Percentiles rank a stretch among this genome's conserved stretches.
phyloP scores from a whole-genome alignment of 2,888 invertebrate genomes.

The Listrodromus nycthemerus region DNA sequence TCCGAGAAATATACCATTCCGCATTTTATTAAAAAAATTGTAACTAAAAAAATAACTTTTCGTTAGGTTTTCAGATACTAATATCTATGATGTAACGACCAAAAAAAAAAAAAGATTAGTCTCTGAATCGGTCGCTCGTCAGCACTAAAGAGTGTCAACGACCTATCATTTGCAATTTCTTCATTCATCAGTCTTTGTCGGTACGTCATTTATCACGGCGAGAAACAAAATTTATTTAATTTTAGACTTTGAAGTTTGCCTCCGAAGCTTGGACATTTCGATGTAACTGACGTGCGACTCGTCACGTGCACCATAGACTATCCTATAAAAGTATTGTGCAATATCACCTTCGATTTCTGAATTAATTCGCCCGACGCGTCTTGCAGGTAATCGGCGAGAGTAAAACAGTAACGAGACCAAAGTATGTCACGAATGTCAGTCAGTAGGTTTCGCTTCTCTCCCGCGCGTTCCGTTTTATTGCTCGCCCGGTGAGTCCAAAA shows the following conservation, averaged over 20 bases:
- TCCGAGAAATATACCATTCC: not conserved
- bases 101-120: not conserved
- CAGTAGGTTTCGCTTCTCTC: conserved; percentile 57
- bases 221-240: not conserved
- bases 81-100: conserved; percentile 14
- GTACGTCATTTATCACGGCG: not conserved
- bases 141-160: conserved; percentile 17
- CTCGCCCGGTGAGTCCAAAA: conserved; percentile 3
- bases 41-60: too few species aligned
- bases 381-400: conserved; percentile 54
- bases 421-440: conserved; percentile 60
- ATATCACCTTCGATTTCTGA: conserved; percentile 38
- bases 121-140: not conserved
- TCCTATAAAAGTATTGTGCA: conserved; percentile 33
- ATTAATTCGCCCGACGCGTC: conserved; percentile 30
- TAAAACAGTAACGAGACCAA: conserved; percentile 39
- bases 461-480: conserved; percentile 23
- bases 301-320: conserved; percentile 27
- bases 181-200: not conserved
- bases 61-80: not conserved
- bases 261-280: not conserved
- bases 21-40: too few species aligned
- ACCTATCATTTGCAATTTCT: not conserved
- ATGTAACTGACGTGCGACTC: conserved; percentile 17
- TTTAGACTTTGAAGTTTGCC: not conserved